Conservation (phyloP, 2,888 invertebrate species). For the Galerucella pusilla region DNA sequence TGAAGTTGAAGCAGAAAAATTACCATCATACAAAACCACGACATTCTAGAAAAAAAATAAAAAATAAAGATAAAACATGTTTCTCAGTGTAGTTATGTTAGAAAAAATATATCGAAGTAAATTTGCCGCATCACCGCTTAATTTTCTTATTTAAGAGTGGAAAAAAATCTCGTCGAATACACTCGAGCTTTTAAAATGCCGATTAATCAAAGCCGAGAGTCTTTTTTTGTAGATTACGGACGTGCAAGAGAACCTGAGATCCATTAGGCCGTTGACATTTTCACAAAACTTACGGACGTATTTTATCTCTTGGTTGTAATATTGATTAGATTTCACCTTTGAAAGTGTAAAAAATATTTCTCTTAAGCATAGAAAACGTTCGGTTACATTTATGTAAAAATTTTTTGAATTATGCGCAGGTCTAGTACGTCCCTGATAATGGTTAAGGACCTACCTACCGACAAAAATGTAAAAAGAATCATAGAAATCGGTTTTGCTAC, state of each 20-base stretch:
- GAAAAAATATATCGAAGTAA: background rate
- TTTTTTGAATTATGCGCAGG: no score
- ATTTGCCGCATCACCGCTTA: background rate
- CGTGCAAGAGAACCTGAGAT: slow-evolving; percentile 2
- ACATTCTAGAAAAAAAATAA: slow-evolving; percentile 55
- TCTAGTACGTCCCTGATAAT: no score
- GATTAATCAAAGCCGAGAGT: slow-evolving; percentile 3
- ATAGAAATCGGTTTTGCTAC: no score
- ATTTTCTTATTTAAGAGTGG: background rate
- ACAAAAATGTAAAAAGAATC: no score
- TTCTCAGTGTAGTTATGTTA: background rate
- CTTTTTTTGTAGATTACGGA: background rate
- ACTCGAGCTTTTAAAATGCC: slow-evolving; percentile 3
- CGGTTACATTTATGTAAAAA: no score
- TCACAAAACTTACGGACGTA: background rate
- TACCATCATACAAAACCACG: slow-evolving; percentile 52
- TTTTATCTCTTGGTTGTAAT: background rate
- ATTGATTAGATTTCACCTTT: background rate
- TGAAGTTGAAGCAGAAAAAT: slow-evolving; percentile 50
- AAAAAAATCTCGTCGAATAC: background rate
- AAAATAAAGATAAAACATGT: background rate
- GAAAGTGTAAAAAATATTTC: no score
- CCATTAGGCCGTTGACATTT: slow-evolving; percentile 2
- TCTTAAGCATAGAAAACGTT: no score
- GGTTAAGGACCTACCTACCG: no score